phyloP scores from a whole-genome alignment of 2,888 invertebrate species.

The Orthonevra nobilis region DNA sequence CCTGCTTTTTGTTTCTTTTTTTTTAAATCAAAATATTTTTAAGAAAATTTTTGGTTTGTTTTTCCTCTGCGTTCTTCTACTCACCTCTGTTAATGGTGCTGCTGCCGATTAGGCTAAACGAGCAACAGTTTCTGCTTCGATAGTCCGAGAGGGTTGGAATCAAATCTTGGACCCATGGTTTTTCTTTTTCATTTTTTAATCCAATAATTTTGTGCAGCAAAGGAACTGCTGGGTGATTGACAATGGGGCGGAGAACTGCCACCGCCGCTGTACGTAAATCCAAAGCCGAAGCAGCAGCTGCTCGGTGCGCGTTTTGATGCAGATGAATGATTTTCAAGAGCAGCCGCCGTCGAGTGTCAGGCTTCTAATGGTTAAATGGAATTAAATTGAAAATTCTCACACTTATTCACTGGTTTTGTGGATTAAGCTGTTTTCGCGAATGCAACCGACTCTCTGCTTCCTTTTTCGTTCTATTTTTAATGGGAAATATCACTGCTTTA shows the following conservation, averaged over 20 bases:
- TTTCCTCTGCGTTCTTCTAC: conserved; percentile 25
- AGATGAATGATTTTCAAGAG: conserved; percentile 67
- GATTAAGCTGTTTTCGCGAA: conserved; percentile 43
- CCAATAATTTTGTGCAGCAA: conserved; percentile 35
- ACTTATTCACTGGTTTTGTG: conserved; percentile 42
- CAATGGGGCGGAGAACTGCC: conserved; percentile 32
- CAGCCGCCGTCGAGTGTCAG: conserved; percentile 26
- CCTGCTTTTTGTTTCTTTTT: too few species aligned
- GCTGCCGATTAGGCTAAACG: conserved; percentile 35
- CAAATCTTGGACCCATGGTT: conserved; percentile 39
- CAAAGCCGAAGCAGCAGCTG: conserved; percentile 53
- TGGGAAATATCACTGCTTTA: conserved; percentile 51
- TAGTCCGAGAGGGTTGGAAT: conserved; percentile 15
- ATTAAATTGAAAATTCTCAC: conserved; percentile 59
- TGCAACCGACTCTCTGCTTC: conserved; percentile 47
- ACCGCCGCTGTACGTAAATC: conserved; percentile 24
- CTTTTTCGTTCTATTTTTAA: conserved; percentile 65
- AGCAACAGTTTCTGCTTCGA: not conserved
- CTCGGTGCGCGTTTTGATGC: conserved; percentile 46
- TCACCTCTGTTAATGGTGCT: too few species aligned
- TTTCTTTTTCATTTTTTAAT: too few species aligned
- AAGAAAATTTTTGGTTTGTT: conserved; percentile 4
- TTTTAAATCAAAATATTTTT: conserved; percentile 33
- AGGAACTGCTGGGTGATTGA: too few species aligned
- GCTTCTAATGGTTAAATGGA: conserved; percentile 52